Conservation (phyloP, 2,797 vertebrate genomes). For the Sylvia borin region DNA sequence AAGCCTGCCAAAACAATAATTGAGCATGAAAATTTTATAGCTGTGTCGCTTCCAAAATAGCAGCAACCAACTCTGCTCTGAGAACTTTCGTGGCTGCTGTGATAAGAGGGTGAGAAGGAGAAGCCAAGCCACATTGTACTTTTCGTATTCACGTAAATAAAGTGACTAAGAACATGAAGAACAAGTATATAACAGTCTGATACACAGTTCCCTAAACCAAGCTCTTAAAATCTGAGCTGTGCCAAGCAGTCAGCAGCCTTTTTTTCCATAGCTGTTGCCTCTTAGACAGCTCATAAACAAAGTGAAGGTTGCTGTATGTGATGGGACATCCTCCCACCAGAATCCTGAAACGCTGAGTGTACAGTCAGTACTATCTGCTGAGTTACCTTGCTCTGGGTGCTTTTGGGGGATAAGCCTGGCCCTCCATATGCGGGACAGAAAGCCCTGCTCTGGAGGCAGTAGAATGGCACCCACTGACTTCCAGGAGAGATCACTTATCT, state of each 20-base stretch:
- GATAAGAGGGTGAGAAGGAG: slow-evolving; percentile 26
- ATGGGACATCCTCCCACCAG: not conserved
- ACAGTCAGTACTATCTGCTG: not conserved
- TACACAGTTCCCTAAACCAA: not conserved
- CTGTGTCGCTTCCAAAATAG: slow-evolving; percentile 33
- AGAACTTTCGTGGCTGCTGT: not conserved
- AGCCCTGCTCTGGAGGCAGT: not conserved
- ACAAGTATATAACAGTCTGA: not conserved
- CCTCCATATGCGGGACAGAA: not conserved
- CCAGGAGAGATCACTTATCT: not conserved
- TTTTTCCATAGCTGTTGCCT: not conserved
- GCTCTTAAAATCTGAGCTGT: not conserved
- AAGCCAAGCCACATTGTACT: not conserved
- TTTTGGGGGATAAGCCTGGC: not conserved
- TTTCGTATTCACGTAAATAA: not conserved
- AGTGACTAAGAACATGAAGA: not conserved
- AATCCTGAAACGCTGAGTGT: not conserved
- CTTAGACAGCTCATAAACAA: not conserved
- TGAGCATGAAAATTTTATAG: slow-evolving; percentile 61
- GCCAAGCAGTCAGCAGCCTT: not conserved
- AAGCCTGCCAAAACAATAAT: slow-evolving; percentile 56
- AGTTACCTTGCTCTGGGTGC: not conserved
- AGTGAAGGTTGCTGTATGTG: not conserved
- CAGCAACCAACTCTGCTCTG: slow-evolving; percentile 29
- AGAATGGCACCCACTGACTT: not conserved